Evolutionary conservation across 2,113 vertebrate genomes (phyloP).

Genomic region (Pseudonaja textilis): DNA sequence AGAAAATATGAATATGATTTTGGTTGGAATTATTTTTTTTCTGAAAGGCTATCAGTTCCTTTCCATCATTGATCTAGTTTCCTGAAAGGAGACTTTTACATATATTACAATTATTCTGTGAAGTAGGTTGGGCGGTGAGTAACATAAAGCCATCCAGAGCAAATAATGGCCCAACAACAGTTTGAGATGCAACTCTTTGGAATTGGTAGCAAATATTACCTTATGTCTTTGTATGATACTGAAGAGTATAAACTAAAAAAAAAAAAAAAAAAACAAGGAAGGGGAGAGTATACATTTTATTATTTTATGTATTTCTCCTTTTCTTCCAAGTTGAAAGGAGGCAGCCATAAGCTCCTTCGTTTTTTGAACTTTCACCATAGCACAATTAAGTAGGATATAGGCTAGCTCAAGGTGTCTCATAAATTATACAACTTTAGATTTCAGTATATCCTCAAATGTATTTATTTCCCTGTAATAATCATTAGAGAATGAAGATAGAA

Average conservation of each 20-base stretch:
- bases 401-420: neutral
- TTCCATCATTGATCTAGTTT: neutral
- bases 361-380: neutral
- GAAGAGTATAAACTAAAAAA: neutral
- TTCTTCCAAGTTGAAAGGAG: neutral
- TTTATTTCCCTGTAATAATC: neutral
- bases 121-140: neutral
- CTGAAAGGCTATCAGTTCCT: neutral
- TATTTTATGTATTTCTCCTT: neutral
- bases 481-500: neutral
- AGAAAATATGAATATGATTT: neutral
- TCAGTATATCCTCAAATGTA: neutral
- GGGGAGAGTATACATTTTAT: neutral
- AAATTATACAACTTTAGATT: neutral
- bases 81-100: neutral
- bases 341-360: neutral
- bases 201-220: neutral
- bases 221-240: neutral
- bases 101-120: neutral
- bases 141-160: neutral
- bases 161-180: neutral
- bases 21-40: neutral
- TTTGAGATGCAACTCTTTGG: neutral
- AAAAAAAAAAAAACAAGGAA: neutral
- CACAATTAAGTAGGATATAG: neutral